Evolutionary conservation across 2,888 invertebrate species (phyloP).

Genomic region (Venusia cambrica): DNA sequence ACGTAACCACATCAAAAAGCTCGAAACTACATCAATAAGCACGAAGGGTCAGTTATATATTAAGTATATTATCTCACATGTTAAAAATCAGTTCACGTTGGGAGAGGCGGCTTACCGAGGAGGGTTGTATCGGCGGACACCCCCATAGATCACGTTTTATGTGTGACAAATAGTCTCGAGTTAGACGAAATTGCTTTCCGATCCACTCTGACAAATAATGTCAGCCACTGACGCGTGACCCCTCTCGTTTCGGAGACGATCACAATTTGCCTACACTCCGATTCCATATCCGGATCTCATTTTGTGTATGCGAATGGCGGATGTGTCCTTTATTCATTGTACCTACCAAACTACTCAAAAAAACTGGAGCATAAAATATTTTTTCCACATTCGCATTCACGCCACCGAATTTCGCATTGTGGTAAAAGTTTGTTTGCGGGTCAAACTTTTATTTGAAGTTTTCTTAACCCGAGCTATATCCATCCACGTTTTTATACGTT

Average conservation of each 20-base stretch:
- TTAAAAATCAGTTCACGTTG: slow-evolving; percentile 42
- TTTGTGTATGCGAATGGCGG: slow-evolving; percentile 52
- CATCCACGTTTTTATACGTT: no score
- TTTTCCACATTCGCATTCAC: slow-evolving; percentile 37
- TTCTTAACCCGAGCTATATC: no score
- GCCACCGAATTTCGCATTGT: slow-evolving; percentile 36
- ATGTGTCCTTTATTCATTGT: slow-evolving; percentile 52
- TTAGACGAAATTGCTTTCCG: slow-evolving; percentile 76
- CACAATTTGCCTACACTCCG: slow-evolving; percentile 61
- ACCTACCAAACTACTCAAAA: slow-evolving; percentile 45
- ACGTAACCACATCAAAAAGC: slow-evolving; percentile 3
- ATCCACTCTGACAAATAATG: slow-evolving; percentile 77
- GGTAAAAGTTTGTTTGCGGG: slow-evolving; percentile 35
- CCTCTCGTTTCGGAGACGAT: slow-evolving; percentile 64
- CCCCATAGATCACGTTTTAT: slow-evolving; percentile 73
- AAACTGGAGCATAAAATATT: slow-evolving; percentile 41
- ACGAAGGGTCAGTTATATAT: slow-evolving; percentile 12
- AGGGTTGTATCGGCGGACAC: slow-evolving; percentile 53
- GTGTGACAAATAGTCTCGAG: slow-evolving; percentile 77
- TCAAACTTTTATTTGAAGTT: slow-evolving; percentile 35
- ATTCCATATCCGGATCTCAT: slow-evolving; percentile 48
- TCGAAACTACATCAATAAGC: slow-evolving; percentile 2
- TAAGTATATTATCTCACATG: slow-evolving; percentile 35
- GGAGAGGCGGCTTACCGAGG: slow-evolving; percentile 32
- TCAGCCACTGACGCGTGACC: slow-evolving; percentile 70